Conservation (phyloP, 1,140 invertebrate species). For the Cyphomyrmex costatus region DNA sequence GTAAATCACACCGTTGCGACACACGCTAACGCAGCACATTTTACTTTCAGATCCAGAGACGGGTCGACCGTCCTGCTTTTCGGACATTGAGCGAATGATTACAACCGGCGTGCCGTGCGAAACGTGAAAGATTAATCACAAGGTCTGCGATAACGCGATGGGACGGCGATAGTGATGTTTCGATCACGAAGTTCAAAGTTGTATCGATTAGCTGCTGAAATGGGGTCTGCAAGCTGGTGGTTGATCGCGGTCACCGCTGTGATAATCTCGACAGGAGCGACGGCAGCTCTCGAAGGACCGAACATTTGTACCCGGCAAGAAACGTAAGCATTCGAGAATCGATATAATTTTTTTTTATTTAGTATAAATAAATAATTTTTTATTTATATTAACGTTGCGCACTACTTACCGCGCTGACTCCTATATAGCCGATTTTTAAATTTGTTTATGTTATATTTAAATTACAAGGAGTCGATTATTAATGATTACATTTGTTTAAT, state of each 20-base stretch:
- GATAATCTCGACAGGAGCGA: constrained; percentile 26
- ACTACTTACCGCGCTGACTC: too few species aligned
- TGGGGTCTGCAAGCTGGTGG: constrained; percentile 60
- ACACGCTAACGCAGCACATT: constrained; percentile 9
- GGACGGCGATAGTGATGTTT: constrained; percentile 26
- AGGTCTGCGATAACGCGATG: constrained; percentile 1
- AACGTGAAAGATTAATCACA: constrained; percentile 9
- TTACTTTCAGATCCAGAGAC: constrained; percentile 32
- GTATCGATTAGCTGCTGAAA: constrained; percentile 1
- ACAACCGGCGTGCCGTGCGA: neutral
- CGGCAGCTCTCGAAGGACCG: constrained; percentile 81
- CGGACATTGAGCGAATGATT: neutral
- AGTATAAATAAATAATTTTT: too few species aligned
- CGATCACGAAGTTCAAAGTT: constrained; percentile 13
- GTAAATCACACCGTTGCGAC: constrained; percentile 33
- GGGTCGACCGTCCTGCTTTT: neutral
- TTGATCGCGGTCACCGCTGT: constrained; percentile 49
- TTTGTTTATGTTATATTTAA: too few species aligned
- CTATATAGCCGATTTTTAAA: too few species aligned
- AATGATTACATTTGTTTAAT: too few species aligned
- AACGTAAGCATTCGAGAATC: constrained; percentile 74
- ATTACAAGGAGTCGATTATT: too few species aligned
- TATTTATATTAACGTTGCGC: too few species aligned
- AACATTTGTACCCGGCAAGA: constrained; percentile 84
- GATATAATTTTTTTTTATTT: too few species aligned